Evolutionary conservation across 2,888 invertebrate species (phyloP).

Genomic region (Zhuqinia jingwanae): DNA sequence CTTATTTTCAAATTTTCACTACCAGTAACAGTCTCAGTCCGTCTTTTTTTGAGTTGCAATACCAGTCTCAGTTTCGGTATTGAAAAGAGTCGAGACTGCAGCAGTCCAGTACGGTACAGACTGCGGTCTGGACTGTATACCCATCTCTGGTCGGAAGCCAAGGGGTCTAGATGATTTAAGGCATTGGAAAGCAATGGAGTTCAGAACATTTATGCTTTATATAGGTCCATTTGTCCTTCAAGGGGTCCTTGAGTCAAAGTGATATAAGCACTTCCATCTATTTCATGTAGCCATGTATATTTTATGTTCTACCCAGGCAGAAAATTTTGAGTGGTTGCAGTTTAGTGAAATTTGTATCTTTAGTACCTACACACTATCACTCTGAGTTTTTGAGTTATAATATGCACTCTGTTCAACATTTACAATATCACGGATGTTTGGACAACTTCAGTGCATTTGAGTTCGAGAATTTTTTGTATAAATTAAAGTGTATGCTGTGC

Average conservation of each 20-base stretch:
- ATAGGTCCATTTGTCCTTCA: constrained; percentile 50
- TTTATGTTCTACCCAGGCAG: not conserved
- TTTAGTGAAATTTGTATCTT: constrained; percentile 77
- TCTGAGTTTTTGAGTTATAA: constrained; percentile 78
- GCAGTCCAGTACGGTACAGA: too few species aligned
- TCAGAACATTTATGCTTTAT: constrained; percentile 60
- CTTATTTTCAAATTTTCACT: too few species aligned
- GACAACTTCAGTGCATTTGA: constrained; percentile 77
- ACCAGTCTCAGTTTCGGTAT: too few species aligned
- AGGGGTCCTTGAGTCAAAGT: not conserved
- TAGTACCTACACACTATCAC: constrained; percentile 75
- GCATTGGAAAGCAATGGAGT: constrained; percentile 68
- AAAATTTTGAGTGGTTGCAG: constrained; percentile 19
- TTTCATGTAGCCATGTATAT: constrained; percentile 65
- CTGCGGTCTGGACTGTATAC: too few species aligned
- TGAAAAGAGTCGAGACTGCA: too few species aligned
- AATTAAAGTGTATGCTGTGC: constrained; percentile 71
- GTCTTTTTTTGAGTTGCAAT: too few species aligned
- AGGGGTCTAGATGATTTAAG: constrained; percentile 44
- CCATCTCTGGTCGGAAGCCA: constrained; percentile 64
- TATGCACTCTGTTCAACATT: constrained; percentile 79
- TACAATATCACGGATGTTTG: constrained; percentile 74
- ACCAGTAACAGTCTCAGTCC: too few species aligned
- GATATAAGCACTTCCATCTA: constrained; percentile 54
- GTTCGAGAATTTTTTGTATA: constrained; percentile 78